Percentiles rank a stretch among this genome's conserved stretches.
Conservation (phyloP, 2,113 vertebrate genomes). For the Oncorhynchus masou region DNA sequence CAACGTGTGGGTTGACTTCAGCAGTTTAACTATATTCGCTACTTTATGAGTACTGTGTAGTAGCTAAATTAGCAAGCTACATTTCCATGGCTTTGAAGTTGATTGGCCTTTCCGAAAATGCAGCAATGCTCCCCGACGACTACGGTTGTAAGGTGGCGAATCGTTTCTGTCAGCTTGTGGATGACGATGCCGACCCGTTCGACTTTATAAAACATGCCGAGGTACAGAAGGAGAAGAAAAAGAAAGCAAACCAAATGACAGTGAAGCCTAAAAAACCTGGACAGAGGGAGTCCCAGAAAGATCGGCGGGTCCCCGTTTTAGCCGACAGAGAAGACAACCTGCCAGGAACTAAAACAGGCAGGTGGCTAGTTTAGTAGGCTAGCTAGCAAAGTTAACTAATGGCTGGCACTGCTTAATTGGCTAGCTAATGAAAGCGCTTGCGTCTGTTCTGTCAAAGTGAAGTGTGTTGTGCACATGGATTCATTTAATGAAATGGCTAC, state of each 20-base stretch:
- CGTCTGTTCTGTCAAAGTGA: too few species aligned
- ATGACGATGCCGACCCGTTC: constrained; percentile 87
- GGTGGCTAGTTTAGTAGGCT: too few species aligned
- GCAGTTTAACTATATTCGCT: too few species aligned
- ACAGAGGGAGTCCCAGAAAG: constrained; percentile 80
- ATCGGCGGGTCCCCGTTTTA: constrained; percentile 26
- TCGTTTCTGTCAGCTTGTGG: constrained; percentile 85
- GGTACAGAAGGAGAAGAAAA: constrained; percentile 58
- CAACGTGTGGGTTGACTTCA: too few species aligned
- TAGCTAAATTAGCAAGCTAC: neutral
- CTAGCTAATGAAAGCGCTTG: too few species aligned
- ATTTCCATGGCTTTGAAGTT: neutral
- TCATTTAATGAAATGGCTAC: too few species aligned
- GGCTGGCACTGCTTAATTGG: too few species aligned
- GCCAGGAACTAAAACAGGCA: neutral
- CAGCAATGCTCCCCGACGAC: constrained; percentile 57
- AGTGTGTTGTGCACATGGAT: too few species aligned
- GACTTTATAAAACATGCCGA: constrained; percentile 78
- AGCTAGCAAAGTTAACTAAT: too few species aligned
- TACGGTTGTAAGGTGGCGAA: constrained; percentile 85
- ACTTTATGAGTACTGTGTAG: neutral
- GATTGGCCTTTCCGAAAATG: neutral
- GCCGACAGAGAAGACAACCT: neutral
- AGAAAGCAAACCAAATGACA: constrained; percentile 63
- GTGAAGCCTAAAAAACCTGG: constrained; percentile 48